Base-by-base conservation (phyloP, 2,888 invertebrate species). In the Taphrorychus bicolor region DNA sequence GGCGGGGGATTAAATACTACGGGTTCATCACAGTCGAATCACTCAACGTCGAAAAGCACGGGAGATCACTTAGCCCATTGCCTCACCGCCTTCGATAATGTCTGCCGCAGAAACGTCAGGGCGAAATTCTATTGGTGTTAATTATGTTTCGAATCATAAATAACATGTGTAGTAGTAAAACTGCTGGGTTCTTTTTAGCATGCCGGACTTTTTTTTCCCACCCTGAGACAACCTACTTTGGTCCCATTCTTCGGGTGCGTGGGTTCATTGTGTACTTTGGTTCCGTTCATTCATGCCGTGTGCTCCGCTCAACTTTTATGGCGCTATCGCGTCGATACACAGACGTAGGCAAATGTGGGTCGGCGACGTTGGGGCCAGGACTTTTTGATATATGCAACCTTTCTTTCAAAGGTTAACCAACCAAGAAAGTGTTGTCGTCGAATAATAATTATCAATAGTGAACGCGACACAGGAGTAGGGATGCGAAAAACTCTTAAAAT, bases 221-320 rank as follows among this genome's bases (percentile, higher is more conserved):
- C 74, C 74, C 75, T 72, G 66, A 65, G 70, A 59, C 71, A 69
- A 70, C 73, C 73, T 74, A 73, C 72, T 72, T 72, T 64, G 52
- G 51, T 61, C 66, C 66, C 65, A 63, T 70, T 71, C 59, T 65
- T 63, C 51, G 21, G 45, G 66, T 63, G 59, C 23, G 60, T 68
- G 58, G 68, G 63, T 49, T 68, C 68, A 68, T 68, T 69, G 60
- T 70, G 68, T 67, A 68, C 59, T 67, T 69, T 66, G 58, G 42
- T 67, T 65, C n/a, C 73, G 73, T 72, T 73, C 72, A 73, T 71
- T 68, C 66, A 67, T 69, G 53, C n/a, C n/a, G n/a, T n/a, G n/a
- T n/a, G n/a, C 65, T 59, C 32, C 59, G 49, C 22, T 41, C 23
- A 32, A 57, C 48, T 52, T 45, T 51, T 59, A 24, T 45, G 63